Base-by-base conservation (phyloP, 1,140 invertebrate genomes). In the Tetramorium simillimum region DNA sequence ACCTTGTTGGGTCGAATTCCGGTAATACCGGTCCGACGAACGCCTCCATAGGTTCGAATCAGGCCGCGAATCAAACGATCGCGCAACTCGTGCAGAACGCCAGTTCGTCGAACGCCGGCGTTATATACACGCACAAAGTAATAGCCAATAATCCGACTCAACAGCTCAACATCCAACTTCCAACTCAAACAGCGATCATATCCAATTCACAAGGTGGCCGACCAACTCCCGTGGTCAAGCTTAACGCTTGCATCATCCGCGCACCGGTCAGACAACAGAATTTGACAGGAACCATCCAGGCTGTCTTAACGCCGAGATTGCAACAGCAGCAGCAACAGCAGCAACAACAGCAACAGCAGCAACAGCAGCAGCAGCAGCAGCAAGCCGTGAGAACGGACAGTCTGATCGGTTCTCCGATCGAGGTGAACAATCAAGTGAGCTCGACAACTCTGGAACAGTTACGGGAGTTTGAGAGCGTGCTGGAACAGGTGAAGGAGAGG, bases 381-480 rank as follows among this genome's bases (percentile, higher is more conserved):
- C 91, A 10, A 18, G 63, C 89, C 16, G 93, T 93, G 0, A 92
- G 93, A 75, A 43, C 92, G 0, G 93, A 94, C 12, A 93, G 69
- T 76, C 65, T 95, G 9, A 90, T 94, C 2, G 94, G 93, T 33
- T 96, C 96, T 10, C 89, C 93, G 0, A 95, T 95, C 37, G 95
- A 96, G 21, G 94, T 95, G 10, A 92, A 94, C 4, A 95, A 95
- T 89, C 93, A 95, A 84, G 95, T 96, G 9, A 96, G 96, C 82
- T 96, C 96, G 0, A 96, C 95, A 3, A 98, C 97, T 12, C 93
- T 98, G 33, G 97, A 98, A 92, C 97, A 98, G 90, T 92, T 98
- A 7, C 95, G 97, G 51, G 97, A 98, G 93, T 98, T 98, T 91
- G 97, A 98, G 92, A 97, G 97, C 93, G 97, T 98, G 0, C 95